Conservation (phyloP, 1,140 invertebrate species). For the Drosophila sechellia region DNA sequence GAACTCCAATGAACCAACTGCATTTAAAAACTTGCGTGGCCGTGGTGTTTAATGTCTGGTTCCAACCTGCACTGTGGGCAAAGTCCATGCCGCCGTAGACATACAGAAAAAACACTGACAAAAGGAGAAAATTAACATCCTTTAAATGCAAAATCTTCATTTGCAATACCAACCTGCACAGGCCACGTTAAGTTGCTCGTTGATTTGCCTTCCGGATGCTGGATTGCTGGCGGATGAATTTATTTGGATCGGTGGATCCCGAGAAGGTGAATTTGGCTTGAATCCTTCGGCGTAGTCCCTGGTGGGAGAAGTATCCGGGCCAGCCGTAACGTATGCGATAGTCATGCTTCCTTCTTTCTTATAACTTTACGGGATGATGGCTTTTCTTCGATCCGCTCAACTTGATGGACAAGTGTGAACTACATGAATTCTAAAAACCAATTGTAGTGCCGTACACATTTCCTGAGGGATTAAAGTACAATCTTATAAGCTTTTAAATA, state of each 20-base stretch:
- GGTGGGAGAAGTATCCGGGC: not conserved
- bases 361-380: not conserved
- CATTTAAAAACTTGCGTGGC: slow-evolving; percentile 42
- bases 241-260: not conserved
- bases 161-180: slow-evolving; percentile 1
- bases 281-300: not conserved
- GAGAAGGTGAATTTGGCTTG: not conserved
- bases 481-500: slow-evolving; percentile 14
- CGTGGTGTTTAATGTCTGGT: slow-evolving; percentile 31
- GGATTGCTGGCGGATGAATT: not conserved
- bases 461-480: not conserved
- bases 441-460: slow-evolving; percentile 10
- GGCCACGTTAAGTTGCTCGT: slow-evolving; percentile 31
- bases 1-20: slow-evolving; percentile 72
- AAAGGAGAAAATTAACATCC: not conserved
- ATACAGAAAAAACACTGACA: slow-evolving; percentile 39
- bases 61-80: slow-evolving; percentile 68
- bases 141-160: not conserved
- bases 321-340: slow-evolving; percentile 9
- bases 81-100: slow-evolving; percentile 69
- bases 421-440: slow-evolving; percentile 1
- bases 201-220: not conserved
- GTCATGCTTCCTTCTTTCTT: slow-evolving; percentile 9
- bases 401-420: slow-evolving; percentile 14
- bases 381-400: not conserved